phyloP scores from a whole-genome alignment of 1,140 invertebrate species.

The Adelges cooleyi region DNA sequence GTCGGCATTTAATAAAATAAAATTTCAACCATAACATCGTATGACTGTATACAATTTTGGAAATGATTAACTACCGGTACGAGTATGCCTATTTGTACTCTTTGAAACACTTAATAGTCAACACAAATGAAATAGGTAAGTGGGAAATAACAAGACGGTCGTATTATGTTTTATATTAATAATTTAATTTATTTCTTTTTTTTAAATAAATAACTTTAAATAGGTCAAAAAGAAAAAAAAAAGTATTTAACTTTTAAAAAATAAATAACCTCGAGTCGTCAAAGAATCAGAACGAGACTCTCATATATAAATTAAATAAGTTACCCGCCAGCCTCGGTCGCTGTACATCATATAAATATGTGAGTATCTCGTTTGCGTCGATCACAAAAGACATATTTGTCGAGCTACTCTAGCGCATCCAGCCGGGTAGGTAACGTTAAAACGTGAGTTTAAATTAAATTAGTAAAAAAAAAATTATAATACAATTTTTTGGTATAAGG shows the following conservation, averaged over 20 bases:
- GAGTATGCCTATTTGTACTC: too few species aligned
- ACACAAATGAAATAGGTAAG: too few species aligned
- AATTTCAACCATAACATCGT: too few species aligned
- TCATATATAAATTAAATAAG: neutral
- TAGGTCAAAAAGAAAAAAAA: neutral
- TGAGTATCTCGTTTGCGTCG: constrained; percentile 23
- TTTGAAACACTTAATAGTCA: too few species aligned
- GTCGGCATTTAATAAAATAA: too few species aligned
- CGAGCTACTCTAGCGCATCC: constrained; percentile 7
- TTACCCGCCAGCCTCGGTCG: neutral
- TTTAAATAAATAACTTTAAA: constrained; percentile 13
- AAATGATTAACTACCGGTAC: too few species aligned
- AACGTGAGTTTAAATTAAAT: neutral
- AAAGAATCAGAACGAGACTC: neutral
- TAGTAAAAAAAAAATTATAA: neutral
- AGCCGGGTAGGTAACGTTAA: neutral
- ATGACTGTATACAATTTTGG: too few species aligned
- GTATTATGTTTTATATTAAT: neutral
- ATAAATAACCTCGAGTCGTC: constrained; percentile 7
- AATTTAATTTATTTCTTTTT: neutral
- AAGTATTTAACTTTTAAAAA: constrained; percentile 1
- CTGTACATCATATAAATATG: too few species aligned
- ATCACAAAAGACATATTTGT: constrained; percentile 15
- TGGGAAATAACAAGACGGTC: too few species aligned
- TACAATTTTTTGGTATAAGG: constrained; percentile 1